Conservation (phyloP, 2,888 invertebrate species). For the Criorhina ranunculi region DNA sequence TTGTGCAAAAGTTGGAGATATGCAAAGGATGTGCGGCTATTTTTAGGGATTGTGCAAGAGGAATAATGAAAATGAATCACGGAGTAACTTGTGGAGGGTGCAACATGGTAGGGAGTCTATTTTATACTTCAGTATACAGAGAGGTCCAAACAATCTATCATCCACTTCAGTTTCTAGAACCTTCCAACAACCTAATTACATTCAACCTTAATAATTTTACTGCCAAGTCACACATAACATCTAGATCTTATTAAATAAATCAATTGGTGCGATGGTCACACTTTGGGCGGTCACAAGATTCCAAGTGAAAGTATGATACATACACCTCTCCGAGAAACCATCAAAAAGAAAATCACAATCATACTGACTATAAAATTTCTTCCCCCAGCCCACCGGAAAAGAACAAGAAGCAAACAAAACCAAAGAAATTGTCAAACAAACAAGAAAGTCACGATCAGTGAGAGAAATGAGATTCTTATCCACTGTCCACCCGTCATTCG, state of each 20-base stretch:
- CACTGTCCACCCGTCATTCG: not conserved
- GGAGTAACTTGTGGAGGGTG: not conserved
- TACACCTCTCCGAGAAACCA: slow-evolving; percentile 16
- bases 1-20: slow-evolving; percentile 22
- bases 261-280: slow-evolving; percentile 36
- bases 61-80: not conserved
- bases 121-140: no score
- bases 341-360: slow-evolving; percentile 13
- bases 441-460: slow-evolving; percentile 68
- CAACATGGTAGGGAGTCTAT: not conserved
- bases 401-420: slow-evolving; percentile 53
- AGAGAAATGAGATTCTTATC: slow-evolving; percentile 56
- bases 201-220: not conserved
- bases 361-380: not conserved
- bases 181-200: not conserved
- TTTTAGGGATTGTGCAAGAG: slow-evolving; percentile 1
- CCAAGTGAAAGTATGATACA: slow-evolving; percentile 64
- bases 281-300: slow-evolving; percentile 12
- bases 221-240: slow-evolving; percentile 7
- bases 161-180: not conserved
- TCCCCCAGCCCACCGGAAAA: slow-evolving; percentile 7
- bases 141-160: no score
- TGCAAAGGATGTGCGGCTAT: slow-evolving; percentile 41
- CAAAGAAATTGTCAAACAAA: slow-evolving; percentile 61
- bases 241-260: slow-evolving; percentile 6